phyloP scores from a whole-genome alignment of 1,140 invertebrate species.

The Drosophila eugracilis region DNA sequence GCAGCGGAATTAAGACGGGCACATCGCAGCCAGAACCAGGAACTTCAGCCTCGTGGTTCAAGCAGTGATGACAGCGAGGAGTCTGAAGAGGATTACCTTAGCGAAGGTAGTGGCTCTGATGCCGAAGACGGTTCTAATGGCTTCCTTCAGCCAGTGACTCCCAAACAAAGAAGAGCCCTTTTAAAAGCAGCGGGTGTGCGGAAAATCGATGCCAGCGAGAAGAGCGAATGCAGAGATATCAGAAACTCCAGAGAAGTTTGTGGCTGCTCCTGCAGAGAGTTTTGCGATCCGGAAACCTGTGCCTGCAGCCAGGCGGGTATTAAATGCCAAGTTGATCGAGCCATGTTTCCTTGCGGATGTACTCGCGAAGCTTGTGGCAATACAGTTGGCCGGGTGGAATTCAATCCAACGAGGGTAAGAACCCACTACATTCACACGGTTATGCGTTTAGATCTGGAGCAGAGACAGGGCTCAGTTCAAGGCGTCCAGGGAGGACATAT shows the following conservation, averaged over 20 bases:
- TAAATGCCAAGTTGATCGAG: slow-evolving; percentile 97
- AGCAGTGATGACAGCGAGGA: slow-evolving; percentile 92
- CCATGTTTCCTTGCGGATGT: slow-evolving; percentile 98
- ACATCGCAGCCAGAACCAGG: slow-evolving; percentile 91
- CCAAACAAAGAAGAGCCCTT: slow-evolving; percentile 94
- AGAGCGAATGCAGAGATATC: slow-evolving; percentile 97
- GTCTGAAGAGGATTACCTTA: slow-evolving; percentile 91
- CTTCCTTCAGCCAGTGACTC: slow-evolving; percentile 96
- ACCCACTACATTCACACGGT: slow-evolving; percentile 99
- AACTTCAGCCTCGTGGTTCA: slow-evolving; percentile 86
- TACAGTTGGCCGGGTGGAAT: slow-evolving; percentile 96
- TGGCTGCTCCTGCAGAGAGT: slow-evolving; percentile 97
- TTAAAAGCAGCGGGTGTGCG: slow-evolving; percentile 95
- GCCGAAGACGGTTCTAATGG: slow-evolving; percentile 96
- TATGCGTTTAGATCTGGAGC: slow-evolving; percentile 96
- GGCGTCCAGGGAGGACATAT: slow-evolving; percentile 43
- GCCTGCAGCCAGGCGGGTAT: slow-evolving; percentile 97
- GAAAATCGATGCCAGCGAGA: slow-evolving; percentile 97
- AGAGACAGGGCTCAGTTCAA: slow-evolving; percentile 87
- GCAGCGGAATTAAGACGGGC: slow-evolving; percentile 93
- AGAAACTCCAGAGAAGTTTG: slow-evolving; percentile 96
- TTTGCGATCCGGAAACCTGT: slow-evolving; percentile 98
- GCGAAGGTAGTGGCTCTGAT: slow-evolving; percentile 93
- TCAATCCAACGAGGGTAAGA: slow-evolving; percentile 96
- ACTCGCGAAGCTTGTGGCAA: slow-evolving; percentile 97